Evolutionary conservation across 1,140 invertebrate genomes (phyloP), one percentile per base, ranked within the genome.

Genomic region (Copidosoma floridanum): DNA sequence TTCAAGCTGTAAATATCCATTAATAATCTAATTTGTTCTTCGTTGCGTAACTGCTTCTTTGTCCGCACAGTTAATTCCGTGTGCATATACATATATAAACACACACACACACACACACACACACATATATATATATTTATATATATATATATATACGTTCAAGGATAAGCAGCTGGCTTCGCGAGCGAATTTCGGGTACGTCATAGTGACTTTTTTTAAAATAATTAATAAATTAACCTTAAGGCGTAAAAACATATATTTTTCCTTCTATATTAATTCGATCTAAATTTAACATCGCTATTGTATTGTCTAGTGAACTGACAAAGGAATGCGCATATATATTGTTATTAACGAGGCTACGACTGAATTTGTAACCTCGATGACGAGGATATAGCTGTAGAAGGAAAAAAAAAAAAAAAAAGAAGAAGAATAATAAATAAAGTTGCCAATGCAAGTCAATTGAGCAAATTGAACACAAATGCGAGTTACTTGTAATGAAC

Each of bases 141-240:
- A n/a, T n/a, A n/a, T n/a, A n/a, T n/a, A n/a, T n/a, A n/a, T n/a
- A n/a, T n/a, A n/a, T n/a, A n/a, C n/a, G n/a, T n/a, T n/a, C n/a
- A n/a, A n/a, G n/a, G n/a, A n/a, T n/a, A n/a, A n/a, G n/a, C n/a
- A n/a, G n/a, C n/a, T n/a, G n/a, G n/a, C n/a, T n/a, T n/a, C n/a
- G 21, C 52, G 0, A 52, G 27, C 48, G 27, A 60, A 60, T 46
- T 60, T 53, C 27, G 26, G 14, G 57, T 60, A 60, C 41, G 57
- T 60, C 50, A 60, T 46, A 60, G 43, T 60, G 50, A 60, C 57
- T 59, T n/a, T n/a, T n/a, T n/a, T 53, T 2, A n/a, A 40, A 12
- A 20, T 20, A 41, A 41, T 41, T 41, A 41, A 6, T 41, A 16
- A 41, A 41, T 8, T 37, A 37, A 37, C 32, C 32, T 14, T 37